Conservation (phyloP, 2,888 invertebrate genomes). For the Xestia c-nigrum region DNA sequence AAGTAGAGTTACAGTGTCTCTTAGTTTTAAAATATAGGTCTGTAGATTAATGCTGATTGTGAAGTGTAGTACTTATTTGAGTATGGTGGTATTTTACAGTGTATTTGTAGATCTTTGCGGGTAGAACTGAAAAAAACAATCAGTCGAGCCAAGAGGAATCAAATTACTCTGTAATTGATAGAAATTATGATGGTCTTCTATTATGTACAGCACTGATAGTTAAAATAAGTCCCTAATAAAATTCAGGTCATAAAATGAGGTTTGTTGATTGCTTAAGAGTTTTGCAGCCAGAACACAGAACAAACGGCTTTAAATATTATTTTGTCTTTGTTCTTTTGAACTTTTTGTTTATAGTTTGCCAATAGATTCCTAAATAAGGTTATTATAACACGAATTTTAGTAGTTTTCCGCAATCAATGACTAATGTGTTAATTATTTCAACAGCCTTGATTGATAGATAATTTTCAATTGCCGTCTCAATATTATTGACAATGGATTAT, state of each 20-base stretch:
- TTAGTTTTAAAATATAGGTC: constrained; percentile 13
- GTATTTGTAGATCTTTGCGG: background rate
- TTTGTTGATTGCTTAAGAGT: background rate
- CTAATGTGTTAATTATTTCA: constrained; percentile 33
- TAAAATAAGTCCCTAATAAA: no score
- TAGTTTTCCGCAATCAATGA: constrained; percentile 29
- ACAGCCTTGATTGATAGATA: constrained; percentile 37
- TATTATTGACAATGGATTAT: constrained; percentile 22
- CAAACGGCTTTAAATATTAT: background rate
- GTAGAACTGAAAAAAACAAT: background rate
- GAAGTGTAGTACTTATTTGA: background rate
- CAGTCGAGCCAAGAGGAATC: background rate
- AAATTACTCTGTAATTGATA: background rate
- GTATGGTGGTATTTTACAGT: background rate
- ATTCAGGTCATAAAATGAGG: background rate
- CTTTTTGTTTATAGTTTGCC: background rate
- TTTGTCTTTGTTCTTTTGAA: background rate
- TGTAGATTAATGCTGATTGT: constrained; percentile 5
- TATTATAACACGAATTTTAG: background rate
- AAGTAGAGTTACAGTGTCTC: constrained; percentile 3
- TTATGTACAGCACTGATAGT: no score
- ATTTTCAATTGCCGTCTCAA: constrained; percentile 20
- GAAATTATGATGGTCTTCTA: no score
- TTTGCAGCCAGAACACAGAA: background rate
- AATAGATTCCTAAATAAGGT: background rate